Percentiles rank a stretch among this genome's conserved stretches.
Conservation (phyloP, 2,797 vertebrate species). For the Eupleurogrammus muticus region DNA sequence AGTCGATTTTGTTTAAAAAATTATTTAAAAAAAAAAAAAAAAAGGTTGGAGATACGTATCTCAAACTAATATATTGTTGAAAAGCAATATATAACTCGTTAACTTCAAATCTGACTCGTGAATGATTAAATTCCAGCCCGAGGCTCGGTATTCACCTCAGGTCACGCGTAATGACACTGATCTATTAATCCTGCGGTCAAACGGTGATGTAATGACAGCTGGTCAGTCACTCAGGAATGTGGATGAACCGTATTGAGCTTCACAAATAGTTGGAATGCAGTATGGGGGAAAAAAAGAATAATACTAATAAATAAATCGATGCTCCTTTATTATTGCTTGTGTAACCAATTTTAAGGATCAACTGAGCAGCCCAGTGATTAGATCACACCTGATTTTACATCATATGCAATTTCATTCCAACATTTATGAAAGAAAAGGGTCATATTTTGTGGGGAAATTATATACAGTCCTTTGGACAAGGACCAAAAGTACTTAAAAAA, state of each 20-base stretch:
- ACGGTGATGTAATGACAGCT: constrained; percentile 78
- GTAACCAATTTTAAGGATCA: background rate
- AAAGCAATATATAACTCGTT: background rate
- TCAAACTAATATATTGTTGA: constrained; percentile 6
- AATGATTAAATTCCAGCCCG: constrained; percentile 64
- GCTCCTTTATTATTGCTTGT: background rate
- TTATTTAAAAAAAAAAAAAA: too few species aligned
- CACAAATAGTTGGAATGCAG: constrained; percentile 66
- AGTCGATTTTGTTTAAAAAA: background rate
- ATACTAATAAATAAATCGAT: constrained; percentile 21
- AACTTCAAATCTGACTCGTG: constrained; percentile 38
- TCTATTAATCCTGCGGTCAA: constrained; percentile 74
- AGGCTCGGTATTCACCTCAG: constrained; percentile 61
- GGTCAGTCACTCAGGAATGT: constrained; percentile 75
- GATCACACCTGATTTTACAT: too few species aligned
- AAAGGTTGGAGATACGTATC: background rate
- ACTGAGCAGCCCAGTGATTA: too few species aligned
- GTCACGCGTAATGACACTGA: constrained; percentile 78
- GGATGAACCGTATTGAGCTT: constrained; percentile 55
- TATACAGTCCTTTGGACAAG: too few species aligned
- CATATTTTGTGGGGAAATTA: too few species aligned
- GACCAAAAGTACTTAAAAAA: too few species aligned
- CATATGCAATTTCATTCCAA: too few species aligned
- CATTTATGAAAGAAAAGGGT: too few species aligned
- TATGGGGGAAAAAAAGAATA: constrained; percentile 38